These are phyloP conservation scores for Strix aluco DNA, from an alignment of 2,113 vertebrate species.

Conservation along the genomic window DNA sequence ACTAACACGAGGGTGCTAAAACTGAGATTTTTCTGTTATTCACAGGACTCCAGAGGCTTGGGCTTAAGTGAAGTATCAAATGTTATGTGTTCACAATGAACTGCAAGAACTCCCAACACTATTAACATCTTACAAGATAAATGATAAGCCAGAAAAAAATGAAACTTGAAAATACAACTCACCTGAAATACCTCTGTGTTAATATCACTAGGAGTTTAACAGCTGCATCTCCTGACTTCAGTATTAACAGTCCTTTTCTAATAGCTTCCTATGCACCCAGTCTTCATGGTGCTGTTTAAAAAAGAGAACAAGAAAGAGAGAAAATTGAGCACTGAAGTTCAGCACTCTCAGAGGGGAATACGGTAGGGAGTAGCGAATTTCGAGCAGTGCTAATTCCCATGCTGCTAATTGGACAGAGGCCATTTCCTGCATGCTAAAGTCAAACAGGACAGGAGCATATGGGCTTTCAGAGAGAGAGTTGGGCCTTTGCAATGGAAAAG, in stretches of 20 bases:
- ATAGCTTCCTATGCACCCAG: background rate
- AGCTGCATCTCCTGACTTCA: background rate
- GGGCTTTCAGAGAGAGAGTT: slow-evolving; percentile 31
- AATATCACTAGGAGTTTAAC: background rate
- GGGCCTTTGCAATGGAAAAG: slow-evolving; percentile 1
- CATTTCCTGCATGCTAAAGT: slow-evolving; percentile 44
- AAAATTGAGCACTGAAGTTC: slow-evolving; percentile 22
- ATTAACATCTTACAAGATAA: background rate
- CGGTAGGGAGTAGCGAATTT: slow-evolving; percentile 27
- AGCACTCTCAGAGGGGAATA: slow-evolving; percentile 24
- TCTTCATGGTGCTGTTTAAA: background rate
- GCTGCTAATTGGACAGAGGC: slow-evolving; percentile 62
- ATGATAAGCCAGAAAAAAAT: background rate
- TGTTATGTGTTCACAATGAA: background rate
- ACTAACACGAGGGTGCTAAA: background rate
- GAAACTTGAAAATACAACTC: background rate
- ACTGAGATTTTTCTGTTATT: background rate
- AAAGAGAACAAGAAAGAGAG: background rate
- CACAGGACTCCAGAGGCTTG: background rate
- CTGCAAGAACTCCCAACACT: background rate
- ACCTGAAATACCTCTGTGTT: background rate
- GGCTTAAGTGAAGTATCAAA: background rate
- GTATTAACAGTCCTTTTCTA: background rate
- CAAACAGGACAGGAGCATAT: slow-evolving; percentile 61
- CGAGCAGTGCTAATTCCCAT: slow-evolving; percentile 51